These are phyloP conservation scores for Plebejus melissa DNA, from an alignment of 2,888 invertebrate genomes.

Conservation along the genomic window DNA sequence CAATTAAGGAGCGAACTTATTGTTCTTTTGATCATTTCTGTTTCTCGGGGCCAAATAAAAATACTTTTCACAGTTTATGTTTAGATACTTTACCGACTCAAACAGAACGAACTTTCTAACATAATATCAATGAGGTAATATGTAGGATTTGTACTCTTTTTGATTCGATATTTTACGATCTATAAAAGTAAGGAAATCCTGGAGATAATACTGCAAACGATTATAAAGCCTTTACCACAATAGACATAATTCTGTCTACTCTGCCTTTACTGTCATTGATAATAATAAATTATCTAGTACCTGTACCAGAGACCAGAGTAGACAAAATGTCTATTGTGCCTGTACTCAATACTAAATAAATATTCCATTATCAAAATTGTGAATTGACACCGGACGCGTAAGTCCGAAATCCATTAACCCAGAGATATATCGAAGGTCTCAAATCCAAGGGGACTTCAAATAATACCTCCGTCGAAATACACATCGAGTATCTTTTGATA, in stretches of 20 bases:
- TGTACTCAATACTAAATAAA: neutral
- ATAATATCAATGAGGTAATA: neutral
- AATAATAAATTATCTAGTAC: neutral
- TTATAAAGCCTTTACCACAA: neutral
- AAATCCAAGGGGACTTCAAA: constrained; percentile 56
- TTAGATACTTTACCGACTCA: too few species aligned
- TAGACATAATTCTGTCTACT: too few species aligned
- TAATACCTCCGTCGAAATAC: constrained; percentile 47
- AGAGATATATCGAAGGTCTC: constrained; percentile 40
- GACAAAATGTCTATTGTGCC: neutral
- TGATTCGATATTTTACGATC: neutral
- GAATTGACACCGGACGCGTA: constrained; percentile 37
- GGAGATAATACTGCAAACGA: neutral
- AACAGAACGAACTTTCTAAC: neutral
- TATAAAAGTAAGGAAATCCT: neutral
- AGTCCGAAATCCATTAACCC: constrained; percentile 56
- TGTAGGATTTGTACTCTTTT: neutral
- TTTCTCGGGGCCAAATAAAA: neutral
- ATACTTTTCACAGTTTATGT: too few species aligned
- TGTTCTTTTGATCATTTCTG: constrained; percentile 3
- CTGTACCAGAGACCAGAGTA: neutral
- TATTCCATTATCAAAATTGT: neutral
- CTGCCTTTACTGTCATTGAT: too few species aligned
- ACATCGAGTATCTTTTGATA: constrained; percentile 46
- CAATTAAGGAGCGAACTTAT: neutral